phyloP scores from a whole-genome alignment of 1,140 invertebrate species.

The Sycobia sp. region DNA sequence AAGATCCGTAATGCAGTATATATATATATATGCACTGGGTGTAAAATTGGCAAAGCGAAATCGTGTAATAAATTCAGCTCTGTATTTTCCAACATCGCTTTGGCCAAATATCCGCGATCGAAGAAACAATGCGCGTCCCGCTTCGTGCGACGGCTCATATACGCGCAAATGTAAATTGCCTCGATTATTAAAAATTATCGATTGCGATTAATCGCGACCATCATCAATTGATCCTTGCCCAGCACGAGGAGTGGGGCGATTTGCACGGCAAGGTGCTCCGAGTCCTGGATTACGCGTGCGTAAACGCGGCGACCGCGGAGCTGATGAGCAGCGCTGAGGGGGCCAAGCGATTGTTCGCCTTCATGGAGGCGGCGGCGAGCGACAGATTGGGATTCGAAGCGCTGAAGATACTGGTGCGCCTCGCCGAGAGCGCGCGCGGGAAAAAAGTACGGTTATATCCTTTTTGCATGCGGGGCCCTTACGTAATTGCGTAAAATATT shows the following conservation, averaged over 20 bases:
- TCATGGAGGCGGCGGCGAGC: constrained; percentile 34
- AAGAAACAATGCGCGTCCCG: too few species aligned
- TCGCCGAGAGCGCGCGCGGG: constrained; percentile 40
- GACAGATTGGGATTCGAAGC: constrained; percentile 28
- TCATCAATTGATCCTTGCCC: too few species aligned
- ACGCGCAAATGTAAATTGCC: too few species aligned
- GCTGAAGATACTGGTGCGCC: constrained; percentile 41
- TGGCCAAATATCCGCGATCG: neutral
- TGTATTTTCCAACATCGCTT: too few species aligned
- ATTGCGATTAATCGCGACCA: too few species aligned
- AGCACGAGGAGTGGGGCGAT: constrained; percentile 47
- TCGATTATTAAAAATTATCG: too few species aligned
- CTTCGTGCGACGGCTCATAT: too few species aligned
- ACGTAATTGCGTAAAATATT: too few species aligned
- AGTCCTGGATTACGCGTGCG: constrained; percentile 38
- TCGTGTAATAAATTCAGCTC: too few species aligned
- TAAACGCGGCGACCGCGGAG: constrained; percentile 43
- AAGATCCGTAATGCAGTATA: too few species aligned
- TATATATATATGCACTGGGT: too few species aligned
- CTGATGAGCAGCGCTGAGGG: constrained; percentile 40
- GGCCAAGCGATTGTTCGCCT: constrained; percentile 41
- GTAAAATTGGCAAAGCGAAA: too few species aligned
- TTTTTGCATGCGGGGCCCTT: neutral
- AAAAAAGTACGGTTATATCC: constrained; percentile 41
- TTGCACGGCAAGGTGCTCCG: constrained; percentile 43